Base-by-base conservation (phyloP, 2,888 invertebrate genomes). In the Onthophagus sagittarius region DNA sequence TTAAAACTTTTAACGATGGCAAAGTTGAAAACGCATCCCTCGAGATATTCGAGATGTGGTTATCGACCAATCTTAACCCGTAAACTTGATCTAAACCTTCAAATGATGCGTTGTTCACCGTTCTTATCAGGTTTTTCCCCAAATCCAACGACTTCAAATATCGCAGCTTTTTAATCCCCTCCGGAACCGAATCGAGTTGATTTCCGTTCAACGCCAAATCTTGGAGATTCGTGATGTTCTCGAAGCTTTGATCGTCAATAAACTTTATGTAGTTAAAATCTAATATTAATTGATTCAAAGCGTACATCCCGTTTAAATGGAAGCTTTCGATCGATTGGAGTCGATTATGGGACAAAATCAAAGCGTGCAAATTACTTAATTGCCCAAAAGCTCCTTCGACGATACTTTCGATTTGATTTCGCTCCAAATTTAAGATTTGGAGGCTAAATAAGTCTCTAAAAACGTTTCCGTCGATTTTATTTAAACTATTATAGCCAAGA, bases 181-280 rank as follows among this genome's bases (percentile, higher is more conserved):
- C 88, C 75, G 94, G 93, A 73, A 92, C 88, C 78, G 90, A 90
- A 62, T 89, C 89, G 79, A 95, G 86, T 80, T 88, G 86, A 86
- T 95, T 95, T 75, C 91, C 91, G 80, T 91, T 92, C 77, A 94
- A 85, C 67, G 92, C 92, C 78, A 94, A 87, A 84, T 94, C 94
- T 83, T 93, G 91, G 63, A 95, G 87, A 83, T 91, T 91, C 6
- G 93, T 93, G 80, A 93, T 90, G 85, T 94, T 94, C 82, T 90
- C 90, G 83, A 95, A 93, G 31, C 93, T 90, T 79, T 90, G 89
- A 70, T 89, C 86, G 82, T 93, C 90, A 70, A 94, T 88, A 80
- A 87, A 88, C 71, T 90, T 89, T 78, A 95, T 90, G 83, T 88
- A 88, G 83, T 94, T 95, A 76, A 91, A 89, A 83, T 94, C 93